Evolutionary conservation across 2,113 vertebrate species (phyloP).

Genomic region (Rhizomys pruinosus): DNA sequence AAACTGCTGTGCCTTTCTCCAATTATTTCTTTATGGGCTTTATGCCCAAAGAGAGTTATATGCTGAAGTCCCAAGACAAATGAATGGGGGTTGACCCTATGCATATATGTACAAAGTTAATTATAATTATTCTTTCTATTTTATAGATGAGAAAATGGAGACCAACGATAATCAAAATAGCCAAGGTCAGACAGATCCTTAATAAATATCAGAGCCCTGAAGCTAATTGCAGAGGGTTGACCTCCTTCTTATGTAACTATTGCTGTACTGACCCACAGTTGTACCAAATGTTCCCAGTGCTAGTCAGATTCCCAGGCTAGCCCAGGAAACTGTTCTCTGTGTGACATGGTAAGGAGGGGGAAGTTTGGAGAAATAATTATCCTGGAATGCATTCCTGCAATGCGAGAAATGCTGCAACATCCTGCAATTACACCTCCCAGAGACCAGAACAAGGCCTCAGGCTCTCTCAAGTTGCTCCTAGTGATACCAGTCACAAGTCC

Average conservation of each 20-base stretch:
- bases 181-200: neutral
- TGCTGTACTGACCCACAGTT: neutral
- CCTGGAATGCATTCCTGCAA: no score
- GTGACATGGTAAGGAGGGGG: neutral
- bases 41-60: neutral
- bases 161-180: neutral
- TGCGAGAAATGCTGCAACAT: no score
- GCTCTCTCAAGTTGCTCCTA: no score
- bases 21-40: neutral
- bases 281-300: neutral
- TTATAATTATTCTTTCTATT: neutral
- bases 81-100: neutral
- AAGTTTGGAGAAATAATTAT: no score
- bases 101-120: neutral
- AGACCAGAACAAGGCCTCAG: no score
- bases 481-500: no score
- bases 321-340: neutral
- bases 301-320: neutral
- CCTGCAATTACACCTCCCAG: no score
- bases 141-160: neutral
- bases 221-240: neutral
- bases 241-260: neutral
- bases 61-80: neutral
- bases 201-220: neutral
- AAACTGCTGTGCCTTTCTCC: neutral